Conservation (phyloP, 2,888 invertebrate species). For the Nebria brevicollis region DNA sequence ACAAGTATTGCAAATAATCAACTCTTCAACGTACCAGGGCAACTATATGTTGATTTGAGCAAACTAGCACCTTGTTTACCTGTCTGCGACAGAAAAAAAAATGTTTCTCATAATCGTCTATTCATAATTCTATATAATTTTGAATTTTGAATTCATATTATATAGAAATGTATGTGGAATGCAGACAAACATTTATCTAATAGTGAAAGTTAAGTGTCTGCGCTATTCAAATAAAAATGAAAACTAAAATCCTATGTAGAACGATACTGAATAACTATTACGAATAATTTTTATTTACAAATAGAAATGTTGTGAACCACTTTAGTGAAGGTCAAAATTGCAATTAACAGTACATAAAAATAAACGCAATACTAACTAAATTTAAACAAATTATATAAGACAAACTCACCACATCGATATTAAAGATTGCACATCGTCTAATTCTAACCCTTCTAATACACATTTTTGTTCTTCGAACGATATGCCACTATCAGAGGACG, state of each 20-base stretch:
- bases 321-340: conserved; percentile 14
- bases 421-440: conserved; percentile 52
- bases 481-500: conserved; percentile 55
- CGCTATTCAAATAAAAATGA: neutral
- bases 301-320: conserved; percentile 11
- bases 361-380: neutral
- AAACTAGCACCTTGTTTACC: too few relatives aligned
- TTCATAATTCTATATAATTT: too few relatives aligned
- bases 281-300: neutral
- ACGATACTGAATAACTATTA: neutral
- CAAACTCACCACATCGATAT: conserved; percentile 54
- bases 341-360: neutral
- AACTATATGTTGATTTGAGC: too few relatives aligned
- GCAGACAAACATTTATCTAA: neutral
- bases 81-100: too few relatives aligned
- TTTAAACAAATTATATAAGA: neutral
- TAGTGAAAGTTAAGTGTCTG: neutral
- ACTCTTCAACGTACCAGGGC: too few relatives aligned
- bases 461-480: conserved; percentile 53
- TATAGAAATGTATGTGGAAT: neutral
- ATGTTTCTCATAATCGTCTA: too few relatives aligned
- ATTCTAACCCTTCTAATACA: conserved; percentile 52
- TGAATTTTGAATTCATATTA: too few relatives aligned
- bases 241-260: neutral
- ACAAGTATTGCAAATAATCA: too few relatives aligned